Evolutionary conservation across 1,140 invertebrate species (phyloP).

Genomic region (Drosophila willistoni): DNA sequence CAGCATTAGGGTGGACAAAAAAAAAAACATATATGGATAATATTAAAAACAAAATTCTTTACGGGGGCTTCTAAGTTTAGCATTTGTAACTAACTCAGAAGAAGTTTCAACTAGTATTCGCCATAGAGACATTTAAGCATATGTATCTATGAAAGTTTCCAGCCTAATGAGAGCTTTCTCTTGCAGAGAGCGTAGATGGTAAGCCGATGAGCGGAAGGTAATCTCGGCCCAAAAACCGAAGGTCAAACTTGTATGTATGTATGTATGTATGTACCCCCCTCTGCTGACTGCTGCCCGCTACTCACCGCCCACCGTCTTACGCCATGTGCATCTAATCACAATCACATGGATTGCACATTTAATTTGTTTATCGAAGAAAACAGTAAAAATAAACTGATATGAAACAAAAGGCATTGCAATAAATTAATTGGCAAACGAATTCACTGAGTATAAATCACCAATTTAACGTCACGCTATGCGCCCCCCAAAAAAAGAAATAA

Average conservation of each 20-base stretch:
- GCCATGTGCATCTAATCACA: slow-evolving; percentile 26
- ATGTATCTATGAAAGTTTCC: too few relatives aligned
- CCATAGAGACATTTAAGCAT: too few relatives aligned
- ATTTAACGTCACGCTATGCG: slow-evolving; percentile 17
- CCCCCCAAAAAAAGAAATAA: slow-evolving; percentile 38
- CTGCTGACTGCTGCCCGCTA: slow-evolving; percentile 8
- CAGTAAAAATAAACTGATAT: slow-evolving; percentile 34
- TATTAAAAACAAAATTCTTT: neutral
- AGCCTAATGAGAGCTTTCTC: slow-evolving; percentile 1
- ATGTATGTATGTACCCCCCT: neutral
- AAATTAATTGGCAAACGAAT: slow-evolving; percentile 47
- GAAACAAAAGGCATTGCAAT: slow-evolving; percentile 50
- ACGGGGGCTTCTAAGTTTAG: too few relatives aligned
- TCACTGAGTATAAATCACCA: neutral
- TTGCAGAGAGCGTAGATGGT: slow-evolving; percentile 2
- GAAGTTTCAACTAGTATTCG: too few relatives aligned
- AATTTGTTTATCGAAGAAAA: slow-evolving; percentile 2
- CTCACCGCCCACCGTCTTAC: neutral
- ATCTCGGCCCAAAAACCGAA: slow-evolving; percentile 16
- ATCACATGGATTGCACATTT: slow-evolving; percentile 25
- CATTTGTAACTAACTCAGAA: too few relatives aligned
- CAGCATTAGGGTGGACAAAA: slow-evolving; percentile 3
- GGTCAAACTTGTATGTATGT: slow-evolving; percentile 45
- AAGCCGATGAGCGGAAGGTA: neutral
- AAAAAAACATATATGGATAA: neutral